Conservation (phyloP, 2,888 invertebrate genomes). For the Chloromyia formosa region DNA sequence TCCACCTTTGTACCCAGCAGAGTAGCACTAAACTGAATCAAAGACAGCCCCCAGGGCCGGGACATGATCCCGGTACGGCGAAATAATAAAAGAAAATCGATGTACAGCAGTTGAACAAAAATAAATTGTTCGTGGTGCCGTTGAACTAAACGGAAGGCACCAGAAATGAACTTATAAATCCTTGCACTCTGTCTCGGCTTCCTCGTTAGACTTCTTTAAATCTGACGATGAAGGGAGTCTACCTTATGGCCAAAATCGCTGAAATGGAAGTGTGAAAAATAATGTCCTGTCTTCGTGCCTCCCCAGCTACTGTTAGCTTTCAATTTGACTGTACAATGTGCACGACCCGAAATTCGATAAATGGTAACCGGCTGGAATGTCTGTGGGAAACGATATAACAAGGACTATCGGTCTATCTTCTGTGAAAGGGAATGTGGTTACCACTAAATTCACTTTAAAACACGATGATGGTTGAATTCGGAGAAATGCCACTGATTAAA, state of each 20-base stretch:
- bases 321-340: background rate
- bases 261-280: background rate
- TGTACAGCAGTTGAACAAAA: constrained; percentile 34
- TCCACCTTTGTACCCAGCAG: too few relatives aligned
- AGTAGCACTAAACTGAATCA: too few relatives aligned
- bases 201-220: background rate
- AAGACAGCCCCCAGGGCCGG: background rate
- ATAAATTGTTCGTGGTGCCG: constrained; percentile 28
- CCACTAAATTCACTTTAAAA: too few relatives aligned
- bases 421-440: too few relatives aligned
- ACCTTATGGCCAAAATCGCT: constrained; percentile 12
- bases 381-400: too few relatives aligned
- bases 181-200: constrained; percentile 10
- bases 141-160: constrained; percentile 9
- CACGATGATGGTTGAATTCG: too few relatives aligned
- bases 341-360: constrained; percentile 10
- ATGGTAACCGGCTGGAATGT: constrained; percentile 13
- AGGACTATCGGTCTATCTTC: too few relatives aligned
- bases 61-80: background rate
- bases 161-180: constrained; percentile 36
- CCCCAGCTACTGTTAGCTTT: background rate
- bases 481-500: too few relatives aligned
- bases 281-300: too few relatives aligned
- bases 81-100: constrained; percentile 24
- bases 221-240: background rate